A percentile compares a stretch with the other conserved stretches of the same genome.
phyloP scores from a whole-genome alignment of 1,140 invertebrate species.

The Cydia pomonella region DNA sequence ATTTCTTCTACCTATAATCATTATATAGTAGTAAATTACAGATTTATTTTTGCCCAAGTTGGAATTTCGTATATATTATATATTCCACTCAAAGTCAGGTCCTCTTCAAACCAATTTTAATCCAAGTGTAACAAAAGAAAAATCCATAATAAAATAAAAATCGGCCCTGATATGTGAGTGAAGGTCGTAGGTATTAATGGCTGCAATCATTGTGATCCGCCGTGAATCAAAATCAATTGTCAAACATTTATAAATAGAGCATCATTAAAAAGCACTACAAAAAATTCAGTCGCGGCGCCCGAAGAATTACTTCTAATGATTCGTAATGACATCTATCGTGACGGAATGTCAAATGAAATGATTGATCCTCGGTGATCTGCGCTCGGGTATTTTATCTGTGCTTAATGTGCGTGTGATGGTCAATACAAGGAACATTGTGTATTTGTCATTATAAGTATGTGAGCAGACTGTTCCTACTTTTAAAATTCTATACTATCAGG shows the following conservation, averaged over 20 bases:
- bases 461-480: neutral
- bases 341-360: slow-evolving; percentile 31
- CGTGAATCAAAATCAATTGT: slow-evolving; percentile 7
- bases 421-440: neutral
- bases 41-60: too few relatives aligned
- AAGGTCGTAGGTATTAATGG: too few relatives aligned
- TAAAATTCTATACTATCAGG: too few relatives aligned
- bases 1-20: too few relatives aligned
- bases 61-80: too few relatives aligned
- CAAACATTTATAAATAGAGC: neutral
- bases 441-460: neutral
- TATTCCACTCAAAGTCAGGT: too few relatives aligned
- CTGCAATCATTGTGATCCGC: neutral
- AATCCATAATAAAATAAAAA: too few relatives aligned
- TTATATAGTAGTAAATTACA: too few relatives aligned
- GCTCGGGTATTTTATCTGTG: slow-evolving; percentile 5
- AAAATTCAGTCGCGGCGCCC: slow-evolving; percentile 2
- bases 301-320: slow-evolving; percentile 31
- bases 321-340: slow-evolving; percentile 29
- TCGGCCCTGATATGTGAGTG: too few relatives aligned
- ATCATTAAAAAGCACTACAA: slow-evolving; percentile 21
- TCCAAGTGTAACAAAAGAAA: too few relatives aligned
- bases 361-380: slow-evolving; percentile 16
- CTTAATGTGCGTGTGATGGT: neutral
- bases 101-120: too few relatives aligned